Base-by-base conservation (phyloP, 2,888 invertebrate genomes). In the Matsumyia berberina region DNA sequence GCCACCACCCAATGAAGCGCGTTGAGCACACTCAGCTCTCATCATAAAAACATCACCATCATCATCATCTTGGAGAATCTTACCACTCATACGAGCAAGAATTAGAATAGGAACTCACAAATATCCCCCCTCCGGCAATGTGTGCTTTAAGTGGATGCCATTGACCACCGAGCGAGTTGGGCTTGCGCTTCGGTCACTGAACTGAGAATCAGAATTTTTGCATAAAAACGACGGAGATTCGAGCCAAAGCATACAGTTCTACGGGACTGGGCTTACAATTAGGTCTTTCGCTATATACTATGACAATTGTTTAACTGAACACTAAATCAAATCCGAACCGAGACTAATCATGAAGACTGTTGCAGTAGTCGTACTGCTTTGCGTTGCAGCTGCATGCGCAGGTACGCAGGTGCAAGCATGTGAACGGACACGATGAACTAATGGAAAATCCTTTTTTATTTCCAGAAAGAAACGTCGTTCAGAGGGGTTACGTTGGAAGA, bases 231-330 rank as follows among this genome's bases (percentile, higher is more conserved):
- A 62, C 55, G 55, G 55, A 62, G 29, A 53, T 24, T 42, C 24
- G 49, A 53, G 44, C 15, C 60, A 35, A 39, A 12, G 49, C 88
- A 87, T 89, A 90, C 90, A 90, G 90, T 90, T 89, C 88, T 87
- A 72, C 82, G 77, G 87, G 85, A 87, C 88, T 88, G 87, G 88
- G 88, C 90, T 88, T 87, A 88, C 90, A 89, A 90, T 89, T 89
- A 89, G 89, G 88, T 89, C 88, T 86, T 86, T 80, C 70, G n/a
- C 31, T 35, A 29, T 35, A 29, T 46, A 60, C 39, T 51, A 83
- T 77, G 74, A 49, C 49, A 79, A 58, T 51, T 53, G 53, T 60
- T 53, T 58, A 7, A 49, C 17, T n/a, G 33, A 17, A 15, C 37
- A 39, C 12, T 70, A 31, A 39, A 51, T 33, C 24, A 53, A 69